Evolutionary conservation across 2,113 vertebrate genomes (phyloP), one percentile per base, ranked within the genome.

Genomic region (Orthonyx spaldingii): DNA sequence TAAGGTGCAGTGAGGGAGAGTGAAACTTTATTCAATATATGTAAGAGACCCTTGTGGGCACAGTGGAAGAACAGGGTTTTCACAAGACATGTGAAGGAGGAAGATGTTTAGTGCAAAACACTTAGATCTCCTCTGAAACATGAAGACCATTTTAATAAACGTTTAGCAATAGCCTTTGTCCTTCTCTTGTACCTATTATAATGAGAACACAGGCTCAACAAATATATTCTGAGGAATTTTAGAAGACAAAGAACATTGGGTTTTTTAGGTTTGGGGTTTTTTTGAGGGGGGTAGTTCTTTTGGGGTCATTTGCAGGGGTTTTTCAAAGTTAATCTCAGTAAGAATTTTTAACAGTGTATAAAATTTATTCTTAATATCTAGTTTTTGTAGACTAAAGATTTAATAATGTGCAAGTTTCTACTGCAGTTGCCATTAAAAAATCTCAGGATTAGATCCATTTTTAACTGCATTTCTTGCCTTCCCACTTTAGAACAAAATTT

Each of bases 241-340:
- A 72, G 9, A 90, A 74, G 63, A 59, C 20, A 72, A 72, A 74
- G 44, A 91, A 59, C 49, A 53, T 2, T 18, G 8, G 0, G 1
- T 47, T 64, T 65, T 64, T 27, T 7, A 21, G 14, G 23, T 18
- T 16, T 22, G 15, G 30, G 13, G 5, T 1, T 33, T 37, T 55
- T 27, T 41, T 13, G 22, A 8, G 11, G 13, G 5, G 3, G 2
- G 12, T 3, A 1, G 10, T 26, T 57, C 9, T 50, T 42, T 26
- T 21, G 42, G 20, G 9, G 14, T 64, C 10, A 19, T 3, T 2
- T 69, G 5, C 35, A 65, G 7, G 13, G 7, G 2, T n/a, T 84
- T 89, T 88, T 60, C 35, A 41, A 71, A 80, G 17, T 75, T 44
- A 66, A 77, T 55, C 2, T 9, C 33, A 37, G 13, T 37, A 70